These are phyloP conservation scores for Formica aserva DNA, from an alignment of 2,888 invertebrate genomes.

Conservation along the genomic window DNA sequence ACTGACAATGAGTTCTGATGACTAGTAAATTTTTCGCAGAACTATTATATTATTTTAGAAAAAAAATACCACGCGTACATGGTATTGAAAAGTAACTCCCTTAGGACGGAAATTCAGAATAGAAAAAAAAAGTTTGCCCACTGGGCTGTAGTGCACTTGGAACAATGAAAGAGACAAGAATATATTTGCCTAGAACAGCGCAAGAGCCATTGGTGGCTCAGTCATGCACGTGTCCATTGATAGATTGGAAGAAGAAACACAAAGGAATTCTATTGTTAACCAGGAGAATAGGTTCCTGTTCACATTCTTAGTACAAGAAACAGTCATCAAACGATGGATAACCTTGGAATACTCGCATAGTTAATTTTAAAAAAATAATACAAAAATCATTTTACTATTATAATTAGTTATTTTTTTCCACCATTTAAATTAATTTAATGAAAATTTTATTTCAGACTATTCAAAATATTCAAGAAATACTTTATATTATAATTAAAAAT, in stretches of 20 bases:
- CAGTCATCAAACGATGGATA: neutral
- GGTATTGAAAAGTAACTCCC: neutral
- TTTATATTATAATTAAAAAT: neutral
- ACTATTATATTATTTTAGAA: neutral
- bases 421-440: neutral
- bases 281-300: neutral
- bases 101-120: neutral
- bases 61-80: neutral
- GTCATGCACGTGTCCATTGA: conserved; percentile 2
- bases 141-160: neutral
- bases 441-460: neutral
- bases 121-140: neutral
- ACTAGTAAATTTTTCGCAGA: no score
- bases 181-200: conserved; percentile 25
- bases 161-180: conserved; percentile 12
- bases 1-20: no score
- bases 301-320: neutral
- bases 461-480: neutral
- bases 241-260: conserved; percentile 37
- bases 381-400: neutral
- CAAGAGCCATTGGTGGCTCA: conserved; percentile 35
- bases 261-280: conserved; percentile 49
- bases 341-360: neutral
- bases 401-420: neutral
- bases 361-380: neutral